These are phyloP conservation scores for Sebastes oblongus DNA, from an alignment of 2,797 vertebrate species.

Conservation along the genomic window DNA sequence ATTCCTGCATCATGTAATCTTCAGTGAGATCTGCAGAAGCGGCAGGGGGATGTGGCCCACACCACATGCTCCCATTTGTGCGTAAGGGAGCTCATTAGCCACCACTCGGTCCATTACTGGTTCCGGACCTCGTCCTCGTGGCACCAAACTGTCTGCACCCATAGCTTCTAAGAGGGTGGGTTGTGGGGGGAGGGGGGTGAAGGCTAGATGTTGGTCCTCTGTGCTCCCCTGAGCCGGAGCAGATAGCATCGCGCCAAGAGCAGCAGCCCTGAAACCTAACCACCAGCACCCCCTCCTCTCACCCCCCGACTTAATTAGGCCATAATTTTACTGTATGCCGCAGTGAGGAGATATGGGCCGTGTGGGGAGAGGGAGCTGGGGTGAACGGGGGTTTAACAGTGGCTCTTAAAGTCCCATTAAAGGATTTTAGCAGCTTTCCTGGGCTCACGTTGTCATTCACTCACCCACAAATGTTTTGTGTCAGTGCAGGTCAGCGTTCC, in stretches of 20 bases:
- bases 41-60: slow-evolving; percentile 15
- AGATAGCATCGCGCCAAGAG: slow-evolving; percentile 75
- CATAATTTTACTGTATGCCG: slow-evolving; percentile 78
- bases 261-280: slow-evolving; percentile 72
- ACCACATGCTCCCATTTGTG: slow-evolving; percentile 59
- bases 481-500: slow-evolving; percentile 38
- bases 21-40: slow-evolving; percentile 9
- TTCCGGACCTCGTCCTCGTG: slow-evolving; percentile 60
- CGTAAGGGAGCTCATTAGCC: slow-evolving; percentile 62
- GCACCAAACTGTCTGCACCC: slow-evolving; percentile 80
- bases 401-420: slow-evolving; percentile 71
- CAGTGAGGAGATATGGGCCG: slow-evolving; percentile 54
- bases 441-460: slow-evolving; percentile 34
- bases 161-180: slow-evolving; percentile 31
- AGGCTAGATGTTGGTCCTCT: slow-evolving; percentile 43
- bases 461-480: slow-evolving; percentile 36
- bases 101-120: slow-evolving; percentile 65
- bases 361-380: slow-evolving; percentile 38
- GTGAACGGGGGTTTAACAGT: slow-evolving; percentile 37
- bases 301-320: slow-evolving; percentile 72
- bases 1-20: neutral
- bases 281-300: slow-evolving; percentile 30
- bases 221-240: slow-evolving; percentile 51
- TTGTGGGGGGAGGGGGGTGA: neutral
- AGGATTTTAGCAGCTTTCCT: slow-evolving; percentile 64